phyloP scores from a whole-genome alignment of 64 coral and sea anemone species.

The Catalaphyllia jardinei region DNA sequence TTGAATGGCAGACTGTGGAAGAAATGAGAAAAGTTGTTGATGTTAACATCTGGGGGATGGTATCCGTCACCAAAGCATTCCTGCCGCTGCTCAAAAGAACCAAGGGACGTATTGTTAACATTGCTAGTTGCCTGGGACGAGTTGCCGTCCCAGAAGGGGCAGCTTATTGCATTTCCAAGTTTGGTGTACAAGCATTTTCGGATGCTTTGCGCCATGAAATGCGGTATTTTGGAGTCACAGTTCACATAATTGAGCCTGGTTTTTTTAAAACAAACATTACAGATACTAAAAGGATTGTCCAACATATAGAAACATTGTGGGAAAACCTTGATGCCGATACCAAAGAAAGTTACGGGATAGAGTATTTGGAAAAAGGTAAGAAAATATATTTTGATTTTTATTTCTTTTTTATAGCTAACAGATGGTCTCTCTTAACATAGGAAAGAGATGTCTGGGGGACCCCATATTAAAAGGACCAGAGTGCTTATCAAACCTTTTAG shows the following conservation, averaged over 20 bases:
- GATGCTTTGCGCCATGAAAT: conserved; percentile 72
- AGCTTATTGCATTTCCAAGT: conserved; percentile 79
- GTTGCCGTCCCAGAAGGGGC: not conserved
- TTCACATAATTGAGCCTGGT: conserved; percentile 88
- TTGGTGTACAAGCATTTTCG: conserved; percentile 70
- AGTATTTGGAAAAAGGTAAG: conserved; percentile 55
- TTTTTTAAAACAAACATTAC: conserved; percentile 81
- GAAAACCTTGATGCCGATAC: conserved; percentile 30
- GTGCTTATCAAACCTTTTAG: too few relatives aligned
- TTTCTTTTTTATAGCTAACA: too few relatives aligned
- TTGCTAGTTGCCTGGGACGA: conserved; percentile 57
- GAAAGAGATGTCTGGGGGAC: too few relatives aligned
- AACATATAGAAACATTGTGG: conserved; percentile 45
- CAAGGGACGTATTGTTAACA: conserved; percentile 73
- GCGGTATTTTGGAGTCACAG: conserved; percentile 61
- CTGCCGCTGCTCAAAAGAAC: conserved; percentile 72
- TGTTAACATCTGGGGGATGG: conserved; percentile 80
- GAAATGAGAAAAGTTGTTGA: conserved; percentile 70
- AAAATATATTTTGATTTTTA: not conserved
- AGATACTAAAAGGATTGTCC: conserved; percentile 4
- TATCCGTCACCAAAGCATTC: conserved; percentile 72
- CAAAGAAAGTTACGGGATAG: conserved; percentile 71
- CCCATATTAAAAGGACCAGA: too few relatives aligned
- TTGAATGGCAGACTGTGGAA: conserved; percentile 63
- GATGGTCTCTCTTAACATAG: too few relatives aligned